phyloP scores from a whole-genome alignment of 2,113 vertebrate genomes.

The Centropristis striata region DNA sequence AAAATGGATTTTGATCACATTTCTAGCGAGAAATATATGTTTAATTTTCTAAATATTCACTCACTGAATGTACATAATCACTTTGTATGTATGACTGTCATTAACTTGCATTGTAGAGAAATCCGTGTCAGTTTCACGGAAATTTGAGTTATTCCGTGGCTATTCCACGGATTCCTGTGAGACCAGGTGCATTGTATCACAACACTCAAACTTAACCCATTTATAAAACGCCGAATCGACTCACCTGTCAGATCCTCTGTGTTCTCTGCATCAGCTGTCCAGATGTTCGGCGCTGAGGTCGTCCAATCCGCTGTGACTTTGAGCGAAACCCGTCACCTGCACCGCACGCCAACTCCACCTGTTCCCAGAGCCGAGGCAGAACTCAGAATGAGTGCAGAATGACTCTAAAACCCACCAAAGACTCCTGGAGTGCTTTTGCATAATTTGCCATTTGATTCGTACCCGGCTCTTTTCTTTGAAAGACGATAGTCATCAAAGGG shows the following conservation, averaged over 20 bases:
- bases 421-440: conserved; percentile 28
- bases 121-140: too few relatives aligned
- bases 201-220: too few relatives aligned
- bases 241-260: conserved; percentile 1
- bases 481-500: conserved; percentile 53
- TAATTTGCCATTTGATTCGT: conserved; percentile 42
- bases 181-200: too few relatives aligned
- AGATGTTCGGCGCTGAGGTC: conserved; percentile 30
- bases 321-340: conserved; percentile 14
- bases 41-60: too few relatives aligned
- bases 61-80: too few relatives aligned
- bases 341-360: conserved; percentile 5
- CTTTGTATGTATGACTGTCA: too few relatives aligned
- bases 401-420: neutral
- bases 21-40: too few relatives aligned
- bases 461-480: conserved; percentile 46
- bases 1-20: too few relatives aligned
- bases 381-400: conserved; percentile 23
- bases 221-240: conserved; percentile 1
- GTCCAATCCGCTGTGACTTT: conserved; percentile 5
- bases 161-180: too few relatives aligned
- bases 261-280: neutral
- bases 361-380: conserved; percentile 12
- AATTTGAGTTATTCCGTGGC: too few relatives aligned
- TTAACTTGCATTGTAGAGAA: too few relatives aligned